Conservation (phyloP, 1,140 invertebrate genomes). For the Aphaenogaster rudis region DNA sequence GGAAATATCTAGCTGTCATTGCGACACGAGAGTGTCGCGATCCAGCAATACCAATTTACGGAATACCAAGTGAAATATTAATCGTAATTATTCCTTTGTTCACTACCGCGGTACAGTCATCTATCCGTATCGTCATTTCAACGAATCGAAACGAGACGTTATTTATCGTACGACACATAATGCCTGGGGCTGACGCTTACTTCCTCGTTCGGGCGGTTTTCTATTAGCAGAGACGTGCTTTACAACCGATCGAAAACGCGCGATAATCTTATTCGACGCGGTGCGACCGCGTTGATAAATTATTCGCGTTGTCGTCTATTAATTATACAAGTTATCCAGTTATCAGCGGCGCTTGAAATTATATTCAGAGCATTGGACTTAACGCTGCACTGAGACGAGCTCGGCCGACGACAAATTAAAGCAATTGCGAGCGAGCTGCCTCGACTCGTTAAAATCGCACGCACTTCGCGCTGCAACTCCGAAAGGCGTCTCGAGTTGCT, state of each 20-base stretch:
- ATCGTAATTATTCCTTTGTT: constrained; percentile 7
- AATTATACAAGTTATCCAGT: constrained; percentile 19
- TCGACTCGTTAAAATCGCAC: constrained; percentile 70
- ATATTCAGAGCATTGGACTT: constrained; percentile 61
- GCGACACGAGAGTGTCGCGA: not conserved
- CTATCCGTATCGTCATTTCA: not conserved
- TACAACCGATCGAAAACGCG: constrained; percentile 14
- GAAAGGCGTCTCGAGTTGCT: constrained; percentile 42
- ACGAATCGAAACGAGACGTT: constrained; percentile 3
- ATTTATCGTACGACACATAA: not conserved
- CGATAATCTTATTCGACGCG: constrained; percentile 22
- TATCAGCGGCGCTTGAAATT: constrained; percentile 57
- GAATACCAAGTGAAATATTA: not conserved
- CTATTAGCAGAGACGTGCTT: constrained; percentile 5
- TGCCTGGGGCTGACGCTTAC: constrained; percentile 12
- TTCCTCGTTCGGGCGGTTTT: constrained; percentile 62
- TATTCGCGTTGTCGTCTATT: constrained; percentile 30
- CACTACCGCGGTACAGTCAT: not conserved
- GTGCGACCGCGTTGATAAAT: constrained; percentile 17
- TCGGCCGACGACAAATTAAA: constrained; percentile 69
- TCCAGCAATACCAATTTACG: not conserved
- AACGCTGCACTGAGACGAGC: constrained; percentile 55
- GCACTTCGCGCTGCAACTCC: constrained; percentile 57
- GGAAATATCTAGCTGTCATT: not conserved
- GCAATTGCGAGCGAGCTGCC: constrained; percentile 67